These are phyloP conservation scores for Ostrea denselamellosa DNA, from an alignment of 1,140 invertebrate genomes.

Conservation along the genomic window DNA sequence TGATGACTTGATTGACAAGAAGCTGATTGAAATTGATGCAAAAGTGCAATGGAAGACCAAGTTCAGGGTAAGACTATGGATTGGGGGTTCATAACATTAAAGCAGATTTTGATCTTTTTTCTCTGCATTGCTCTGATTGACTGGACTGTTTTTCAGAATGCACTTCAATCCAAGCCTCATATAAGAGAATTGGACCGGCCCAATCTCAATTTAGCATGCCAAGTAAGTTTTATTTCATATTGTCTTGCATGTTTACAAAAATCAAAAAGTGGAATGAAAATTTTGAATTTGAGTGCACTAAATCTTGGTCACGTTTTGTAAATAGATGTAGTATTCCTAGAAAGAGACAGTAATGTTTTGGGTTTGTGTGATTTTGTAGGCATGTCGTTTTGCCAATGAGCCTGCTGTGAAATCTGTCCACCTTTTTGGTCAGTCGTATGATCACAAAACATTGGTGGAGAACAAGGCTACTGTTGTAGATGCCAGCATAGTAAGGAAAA, in stretches of 20 bases:
- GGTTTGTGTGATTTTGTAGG: slow-evolving; percentile 58
- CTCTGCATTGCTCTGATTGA: neutral
- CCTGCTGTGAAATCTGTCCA: slow-evolving; percentile 75
- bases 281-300: too few species aligned
- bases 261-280: neutral
- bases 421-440: slow-evolving; percentile 72
- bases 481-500: slow-evolving; percentile 45
- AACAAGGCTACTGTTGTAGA: slow-evolving; percentile 42
- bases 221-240: slow-evolving; percentile 63
- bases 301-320: too few species aligned
- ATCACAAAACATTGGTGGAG: slow-evolving; percentile 68
- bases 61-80: slow-evolving; percentile 67
- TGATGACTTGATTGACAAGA: slow-evolving; percentile 68
- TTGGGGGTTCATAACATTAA: neutral
- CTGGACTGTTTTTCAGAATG: slow-evolving; percentile 64
- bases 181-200: slow-evolving; percentile 72
- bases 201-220: slow-evolving; percentile 73
- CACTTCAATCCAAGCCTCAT: slow-evolving; percentile 68
- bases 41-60: slow-evolving; percentile 70
- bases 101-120: neutral
- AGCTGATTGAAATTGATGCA: slow-evolving; percentile 67
- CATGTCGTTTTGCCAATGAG: slow-evolving; percentile 71
- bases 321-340: too few species aligned
- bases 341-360: neutral
- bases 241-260: neutral